phyloP scores from a whole-genome alignment of 2,797 vertebrate species.

The Urophycis tenuis region DNA sequence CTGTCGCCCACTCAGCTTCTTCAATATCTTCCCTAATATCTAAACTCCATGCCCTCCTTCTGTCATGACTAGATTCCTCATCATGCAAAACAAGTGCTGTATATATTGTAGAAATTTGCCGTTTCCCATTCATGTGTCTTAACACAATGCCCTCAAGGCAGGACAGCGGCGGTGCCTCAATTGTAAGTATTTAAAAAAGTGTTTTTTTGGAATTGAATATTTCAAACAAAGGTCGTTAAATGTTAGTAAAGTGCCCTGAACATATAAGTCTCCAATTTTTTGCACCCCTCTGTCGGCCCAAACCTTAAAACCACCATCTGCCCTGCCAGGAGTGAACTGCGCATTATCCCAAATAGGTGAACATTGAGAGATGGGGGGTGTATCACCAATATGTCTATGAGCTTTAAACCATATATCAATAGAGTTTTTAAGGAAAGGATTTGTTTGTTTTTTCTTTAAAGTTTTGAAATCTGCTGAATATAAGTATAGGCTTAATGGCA shows the following conservation, averaged over 20 bases:
- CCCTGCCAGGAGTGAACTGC: background rate
- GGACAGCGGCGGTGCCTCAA: background rate
- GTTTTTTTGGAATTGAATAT: background rate
- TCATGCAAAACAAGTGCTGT: background rate
- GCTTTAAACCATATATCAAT: conserved; percentile 13
- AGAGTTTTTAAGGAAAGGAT: conserved; percentile 6
- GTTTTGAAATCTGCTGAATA: background rate
- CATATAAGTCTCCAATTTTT: background rate
- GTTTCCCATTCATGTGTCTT: background rate
- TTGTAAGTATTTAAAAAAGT: conserved; percentile 3
- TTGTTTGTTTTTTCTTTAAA: background rate
- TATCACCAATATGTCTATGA: background rate
- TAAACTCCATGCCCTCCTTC: no score
- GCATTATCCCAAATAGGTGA: conserved; percentile 14
- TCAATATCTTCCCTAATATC: background rate
- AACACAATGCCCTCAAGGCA: background rate
- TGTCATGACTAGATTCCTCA: no score
- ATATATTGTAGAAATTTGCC: background rate
- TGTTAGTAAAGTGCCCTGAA: background rate
- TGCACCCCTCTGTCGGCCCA: background rate
- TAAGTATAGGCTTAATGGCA: background rate
- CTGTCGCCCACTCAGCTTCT: background rate
- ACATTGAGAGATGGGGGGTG: rapidly evolving
- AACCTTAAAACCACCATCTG: background rate
- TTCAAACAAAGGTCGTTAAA: background rate